Evolutionary conservation across 2,113 vertebrate genomes (phyloP).

Genomic region (Felis chaus): DNA sequence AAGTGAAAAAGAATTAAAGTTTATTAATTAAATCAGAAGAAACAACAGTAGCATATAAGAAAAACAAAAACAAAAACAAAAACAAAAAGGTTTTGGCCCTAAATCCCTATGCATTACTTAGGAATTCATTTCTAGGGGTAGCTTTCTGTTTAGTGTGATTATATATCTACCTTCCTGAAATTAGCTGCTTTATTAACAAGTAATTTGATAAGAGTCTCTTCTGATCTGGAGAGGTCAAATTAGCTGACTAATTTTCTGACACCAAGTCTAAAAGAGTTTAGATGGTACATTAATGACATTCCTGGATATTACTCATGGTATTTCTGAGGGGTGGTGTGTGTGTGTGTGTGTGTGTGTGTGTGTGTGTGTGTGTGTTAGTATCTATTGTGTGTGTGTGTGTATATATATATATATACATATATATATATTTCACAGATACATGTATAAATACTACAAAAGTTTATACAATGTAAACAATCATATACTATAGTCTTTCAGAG

Average conservation of each 20-base stretch:
- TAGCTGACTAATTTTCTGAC: neutral
- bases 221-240: neutral
- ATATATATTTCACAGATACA: neutral
- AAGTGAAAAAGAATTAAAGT: neutral
- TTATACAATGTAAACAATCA: neutral
- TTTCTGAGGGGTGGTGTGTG: neutral
- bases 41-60: neutral
- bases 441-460: neutral
- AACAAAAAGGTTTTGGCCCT: neutral
- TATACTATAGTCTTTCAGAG: neutral
- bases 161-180: neutral
- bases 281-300: neutral
- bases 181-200: neutral
- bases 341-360: too few species aligned
- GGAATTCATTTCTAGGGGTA: neutral
- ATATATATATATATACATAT: too few species aligned
- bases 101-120: neutral
- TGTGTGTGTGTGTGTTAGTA: neutral
- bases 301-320: neutral
- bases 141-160: neutral
- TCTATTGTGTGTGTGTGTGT: too few species aligned
- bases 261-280: neutral
- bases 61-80: too few species aligned
- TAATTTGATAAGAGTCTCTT: neutral
- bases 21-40: neutral